A percentile compares a stretch with the other conserved stretches of the same genome.
Evolutionary conservation across 1,140 invertebrate species (phyloP).

Genomic region (Brachionus sp.): DNA sequence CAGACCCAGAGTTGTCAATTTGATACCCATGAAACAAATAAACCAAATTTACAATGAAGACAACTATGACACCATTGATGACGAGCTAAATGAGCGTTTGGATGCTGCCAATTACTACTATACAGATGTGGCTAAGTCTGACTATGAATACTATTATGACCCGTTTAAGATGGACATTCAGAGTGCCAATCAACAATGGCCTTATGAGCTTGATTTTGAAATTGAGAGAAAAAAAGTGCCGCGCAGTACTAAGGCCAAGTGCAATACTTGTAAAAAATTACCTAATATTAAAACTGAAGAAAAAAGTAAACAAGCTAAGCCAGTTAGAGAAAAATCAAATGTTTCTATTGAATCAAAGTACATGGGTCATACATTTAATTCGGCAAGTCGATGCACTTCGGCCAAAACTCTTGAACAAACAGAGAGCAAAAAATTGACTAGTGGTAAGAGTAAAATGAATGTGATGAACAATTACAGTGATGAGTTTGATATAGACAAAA

Average conservation of each 20-base stretch:
- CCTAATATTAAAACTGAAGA: background rate
- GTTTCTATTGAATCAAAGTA: background rate
- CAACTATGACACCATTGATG: background rate
- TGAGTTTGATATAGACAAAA: slow-evolving; percentile 5
- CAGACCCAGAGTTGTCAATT: slow-evolving; percentile 25
- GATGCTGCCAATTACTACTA: background rate
- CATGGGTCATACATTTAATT: background rate
- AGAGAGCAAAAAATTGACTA: background rate
- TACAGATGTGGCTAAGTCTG: background rate
- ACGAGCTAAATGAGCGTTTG: background rate
- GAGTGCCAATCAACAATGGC: background rate
- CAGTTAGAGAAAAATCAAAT: background rate
- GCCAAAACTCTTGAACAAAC: background rate
- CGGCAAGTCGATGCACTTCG: background rate
- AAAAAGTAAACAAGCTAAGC: background rate
- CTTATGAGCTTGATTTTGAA: slow-evolving; percentile 24
- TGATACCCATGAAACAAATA: background rate
- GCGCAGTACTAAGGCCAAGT: background rate
- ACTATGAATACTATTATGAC: slow-evolving; percentile 12
- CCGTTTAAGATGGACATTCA: background rate
- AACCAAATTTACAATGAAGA: background rate
- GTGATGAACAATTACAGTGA: slow-evolving; percentile 1
- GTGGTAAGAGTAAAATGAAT: background rate
- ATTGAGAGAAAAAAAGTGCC: background rate
- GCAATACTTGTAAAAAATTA: background rate